phyloP scores from a whole-genome alignment of 2,113 vertebrate genomes.

The Notothenia coriiceps region DNA sequence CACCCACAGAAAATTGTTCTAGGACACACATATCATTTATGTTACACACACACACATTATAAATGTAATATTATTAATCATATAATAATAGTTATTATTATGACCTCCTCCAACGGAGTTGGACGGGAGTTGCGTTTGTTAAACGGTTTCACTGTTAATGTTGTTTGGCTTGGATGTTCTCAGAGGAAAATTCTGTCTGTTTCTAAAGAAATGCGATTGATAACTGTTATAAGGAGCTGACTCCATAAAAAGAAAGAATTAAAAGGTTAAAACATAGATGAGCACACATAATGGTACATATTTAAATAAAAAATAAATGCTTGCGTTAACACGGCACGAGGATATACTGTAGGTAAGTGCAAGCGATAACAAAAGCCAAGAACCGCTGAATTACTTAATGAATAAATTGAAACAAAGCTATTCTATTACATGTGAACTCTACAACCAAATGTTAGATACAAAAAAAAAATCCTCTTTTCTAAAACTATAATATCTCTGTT shows the following conservation, averaged over 20 bases:
- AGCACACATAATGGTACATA: slow-evolving; percentile 78
- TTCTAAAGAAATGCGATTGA: slow-evolving; percentile 69
- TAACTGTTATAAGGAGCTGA: slow-evolving; percentile 74
- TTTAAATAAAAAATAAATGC: slow-evolving; percentile 81
- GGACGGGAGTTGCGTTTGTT: slow-evolving; percentile 67
- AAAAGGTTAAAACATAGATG: slow-evolving; percentile 71
- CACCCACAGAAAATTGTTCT: slow-evolving; percentile 75
- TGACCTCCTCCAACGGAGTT: slow-evolving; percentile 59
- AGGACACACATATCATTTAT: slow-evolving; percentile 79
- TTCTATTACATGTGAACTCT: slow-evolving; percentile 84
- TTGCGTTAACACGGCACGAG: slow-evolving; percentile 82
- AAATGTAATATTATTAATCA: slow-evolving; percentile 75
- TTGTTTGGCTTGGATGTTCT: slow-evolving; percentile 83
- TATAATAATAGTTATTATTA: slow-evolving; percentile 68
- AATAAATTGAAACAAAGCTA: slow-evolving; percentile 81
- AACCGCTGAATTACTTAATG: slow-evolving; percentile 78
- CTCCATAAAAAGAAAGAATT: slow-evolving; percentile 66
- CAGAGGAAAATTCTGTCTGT: slow-evolving; percentile 75
- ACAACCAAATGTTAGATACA: slow-evolving; percentile 82
- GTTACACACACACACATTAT: slow-evolving; percentile 78
- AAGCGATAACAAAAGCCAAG: slow-evolving; percentile 83
- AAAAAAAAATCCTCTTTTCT: slow-evolving; percentile 80
- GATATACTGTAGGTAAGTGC: slow-evolving; percentile 80
- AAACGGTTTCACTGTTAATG: slow-evolving; percentile 76
- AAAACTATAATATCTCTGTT: slow-evolving; percentile 88